Percentiles rank a stretch among this genome's conserved stretches.
These are phyloP conservation scores for Oreonectes daqikongensis DNA, from an alignment of 2,797 vertebrate species.

Conservation along the genomic window DNA sequence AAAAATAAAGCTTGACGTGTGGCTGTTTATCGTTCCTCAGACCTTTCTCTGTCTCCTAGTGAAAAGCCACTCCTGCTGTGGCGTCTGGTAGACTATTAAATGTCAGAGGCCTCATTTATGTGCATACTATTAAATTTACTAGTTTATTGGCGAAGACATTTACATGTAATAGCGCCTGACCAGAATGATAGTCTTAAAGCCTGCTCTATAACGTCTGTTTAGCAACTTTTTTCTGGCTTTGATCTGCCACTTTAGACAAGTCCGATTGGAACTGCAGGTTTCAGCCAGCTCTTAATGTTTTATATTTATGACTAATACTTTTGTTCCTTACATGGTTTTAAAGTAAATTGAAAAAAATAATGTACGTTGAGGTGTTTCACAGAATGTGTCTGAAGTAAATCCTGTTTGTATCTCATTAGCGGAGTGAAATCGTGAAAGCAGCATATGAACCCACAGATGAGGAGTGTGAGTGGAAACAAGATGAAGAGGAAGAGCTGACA, in stretches of 20 bases:
- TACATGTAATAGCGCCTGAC: background rate
- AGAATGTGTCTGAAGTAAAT: background rate
- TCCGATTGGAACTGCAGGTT: background rate
- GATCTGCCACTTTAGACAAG: too few species aligned
- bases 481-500: slow-evolving; percentile 93
- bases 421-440: slow-evolving; percentile 97
- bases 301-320: too few species aligned
- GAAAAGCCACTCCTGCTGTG: background rate
- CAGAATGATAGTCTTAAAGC: background rate
- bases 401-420: slow-evolving; percentile 70
- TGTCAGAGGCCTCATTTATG: background rate
- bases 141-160: background rate
- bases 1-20: slow-evolving; percentile 17
- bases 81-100: slow-evolving; percentile 4
- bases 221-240: too few species aligned
- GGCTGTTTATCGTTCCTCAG: background rate
- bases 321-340: too few species aligned
- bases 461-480: slow-evolving; percentile 97
- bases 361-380: too few species aligned
- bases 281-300: background rate
- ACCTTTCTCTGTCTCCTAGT: background rate
- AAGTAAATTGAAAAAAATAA: too few species aligned
- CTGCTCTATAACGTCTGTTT: background rate
- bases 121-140: background rate
- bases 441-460: slow-evolving; percentile 96